These are phyloP conservation scores for Hylia prasina DNA, from an alignment of 2,113 vertebrate species.

Conservation along the genomic window DNA sequence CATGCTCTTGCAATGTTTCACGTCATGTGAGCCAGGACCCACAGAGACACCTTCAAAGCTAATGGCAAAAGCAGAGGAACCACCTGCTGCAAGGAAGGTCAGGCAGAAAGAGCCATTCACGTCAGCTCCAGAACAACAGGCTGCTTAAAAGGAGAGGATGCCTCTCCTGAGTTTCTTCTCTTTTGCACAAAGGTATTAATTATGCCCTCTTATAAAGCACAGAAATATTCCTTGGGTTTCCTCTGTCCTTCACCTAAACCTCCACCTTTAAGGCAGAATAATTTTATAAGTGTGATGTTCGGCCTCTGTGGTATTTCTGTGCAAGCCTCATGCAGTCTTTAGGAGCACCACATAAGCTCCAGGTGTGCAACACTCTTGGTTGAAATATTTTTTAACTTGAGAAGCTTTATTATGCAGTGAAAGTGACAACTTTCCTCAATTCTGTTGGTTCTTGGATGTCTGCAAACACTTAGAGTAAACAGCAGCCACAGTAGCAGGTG, in stretches of 20 bases:
- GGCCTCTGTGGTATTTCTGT: background rate
- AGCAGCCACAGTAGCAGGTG: background rate
- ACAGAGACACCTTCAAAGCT: background rate
- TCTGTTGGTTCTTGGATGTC: background rate
- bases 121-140: background rate
- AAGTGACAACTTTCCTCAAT: background rate
- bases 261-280: background rate
- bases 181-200: background rate
- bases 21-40: background rate
- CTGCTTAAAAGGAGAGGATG: background rate
- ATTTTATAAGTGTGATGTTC: background rate
- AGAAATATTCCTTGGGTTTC: background rate
- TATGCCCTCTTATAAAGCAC: background rate
- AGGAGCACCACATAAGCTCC: background rate
- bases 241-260: background rate
- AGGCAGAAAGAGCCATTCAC: background rate
- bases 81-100: background rate
- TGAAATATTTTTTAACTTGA: background rate
- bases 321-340: background rate
- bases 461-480: background rate
- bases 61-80: background rate
- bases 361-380: background rate
- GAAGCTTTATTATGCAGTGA: background rate
- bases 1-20: background rate
- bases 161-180: background rate